phyloP scores from a whole-genome alignment of 2,888 invertebrate genomes.

The Hemaris fuciformis region DNA sequence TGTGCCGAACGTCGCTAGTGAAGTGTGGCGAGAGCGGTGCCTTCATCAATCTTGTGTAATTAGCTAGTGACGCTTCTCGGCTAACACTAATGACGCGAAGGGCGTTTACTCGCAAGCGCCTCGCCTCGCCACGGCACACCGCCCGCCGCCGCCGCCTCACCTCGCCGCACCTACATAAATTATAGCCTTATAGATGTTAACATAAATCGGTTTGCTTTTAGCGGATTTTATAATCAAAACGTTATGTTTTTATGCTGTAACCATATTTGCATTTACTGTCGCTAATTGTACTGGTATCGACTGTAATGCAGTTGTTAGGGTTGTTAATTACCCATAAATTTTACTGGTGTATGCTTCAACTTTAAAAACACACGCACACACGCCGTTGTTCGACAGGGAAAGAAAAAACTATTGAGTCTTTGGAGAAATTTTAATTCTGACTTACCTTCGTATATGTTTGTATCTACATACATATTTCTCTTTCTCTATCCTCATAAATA shows the following conservation, averaged over 20 bases:
- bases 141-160: slow-evolving; percentile 15
- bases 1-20: slow-evolving; percentile 36
- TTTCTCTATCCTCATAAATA: no score
- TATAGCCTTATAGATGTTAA: slow-evolving; percentile 22
- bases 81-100: slow-evolving; percentile 60
- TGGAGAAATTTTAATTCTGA: no score
- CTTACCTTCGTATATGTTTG: no score
- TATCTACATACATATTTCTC: no score
- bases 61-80: slow-evolving; percentile 61
- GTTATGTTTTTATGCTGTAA: neutral
- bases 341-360: no score
- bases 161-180: slow-evolving; percentile 43
- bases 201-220: neutral
- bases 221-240: neutral
- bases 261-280: slow-evolving; percentile 28
- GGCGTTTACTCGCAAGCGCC: slow-evolving; percentile 34
- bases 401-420: no score
- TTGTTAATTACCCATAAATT: no score
- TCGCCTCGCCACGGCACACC: neutral
- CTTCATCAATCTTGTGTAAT: slow-evolving; percentile 74
- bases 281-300: neutral
- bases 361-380: no score
- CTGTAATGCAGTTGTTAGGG: neutral
- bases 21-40: slow-evolving; percentile 44
- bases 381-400: no score